A percentile compares a stretch with the other conserved stretches of the same genome.
Evolutionary conservation across 2,113 vertebrate species (phyloP).

Genomic region (Pyrgilauda ruficollis): DNA sequence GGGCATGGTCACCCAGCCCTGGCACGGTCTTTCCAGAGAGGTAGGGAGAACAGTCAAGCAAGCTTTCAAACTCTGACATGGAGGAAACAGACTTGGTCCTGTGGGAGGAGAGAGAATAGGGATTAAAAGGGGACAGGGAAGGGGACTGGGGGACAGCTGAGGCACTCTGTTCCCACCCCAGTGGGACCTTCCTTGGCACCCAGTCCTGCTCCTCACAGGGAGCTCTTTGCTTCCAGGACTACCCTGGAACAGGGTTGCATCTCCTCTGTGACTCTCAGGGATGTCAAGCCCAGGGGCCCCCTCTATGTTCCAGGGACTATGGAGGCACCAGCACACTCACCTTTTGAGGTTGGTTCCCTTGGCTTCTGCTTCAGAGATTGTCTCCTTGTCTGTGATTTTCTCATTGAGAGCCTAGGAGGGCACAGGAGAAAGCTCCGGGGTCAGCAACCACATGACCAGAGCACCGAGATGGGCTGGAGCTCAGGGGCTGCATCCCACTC

Average conservation of each 20-base stretch:
- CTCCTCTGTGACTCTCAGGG: fast-evolving
- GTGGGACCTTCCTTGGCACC: background rate
- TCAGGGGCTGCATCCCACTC: background rate
- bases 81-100: slow-evolving; percentile 86
- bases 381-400: slow-evolving; percentile 79
- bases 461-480: background rate
- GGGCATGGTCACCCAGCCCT: slow-evolving; percentile 59
- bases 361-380: slow-evolving; percentile 74
- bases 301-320: fast-evolving
- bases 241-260: background rate
- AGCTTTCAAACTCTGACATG: slow-evolving; percentile 83
- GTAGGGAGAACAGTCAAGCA: slow-evolving; percentile 82
- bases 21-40: slow-evolving; percentile 60
- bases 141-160: fast-evolving
- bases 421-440: background rate
- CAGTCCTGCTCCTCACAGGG: background rate
- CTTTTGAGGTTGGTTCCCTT: slow-evolving; percentile 83
- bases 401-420: slow-evolving; percentile 75
- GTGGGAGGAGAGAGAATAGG: background rate
- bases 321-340: slow-evolving; percentile 55
- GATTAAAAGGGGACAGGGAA: background rate
- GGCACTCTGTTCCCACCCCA: background rate
- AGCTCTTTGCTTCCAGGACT: background rate
- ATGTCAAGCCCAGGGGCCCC: background rate
- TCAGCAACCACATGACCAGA: background rate